Evolutionary conservation across 2,888 invertebrate species (phyloP).

Genomic region (Mesorhabditis belari): DNA sequence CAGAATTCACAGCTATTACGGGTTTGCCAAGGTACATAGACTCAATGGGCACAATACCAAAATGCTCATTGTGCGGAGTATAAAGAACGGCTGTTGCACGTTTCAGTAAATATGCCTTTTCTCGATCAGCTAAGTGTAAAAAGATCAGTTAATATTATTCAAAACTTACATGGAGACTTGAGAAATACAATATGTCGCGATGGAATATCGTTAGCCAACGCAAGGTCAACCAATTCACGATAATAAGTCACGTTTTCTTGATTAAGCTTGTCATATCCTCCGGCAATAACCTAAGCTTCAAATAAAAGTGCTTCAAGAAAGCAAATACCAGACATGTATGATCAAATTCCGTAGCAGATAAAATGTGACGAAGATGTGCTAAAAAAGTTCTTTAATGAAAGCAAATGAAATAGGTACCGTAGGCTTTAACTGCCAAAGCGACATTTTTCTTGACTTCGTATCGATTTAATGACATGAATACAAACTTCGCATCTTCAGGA

Average conservation of each 20-base stretch:
- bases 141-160: not conserved
- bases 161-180: constrained; percentile 34
- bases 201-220: constrained; percentile 59
- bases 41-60: constrained; percentile 97
- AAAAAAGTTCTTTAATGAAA: not conserved
- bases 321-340: not conserved
- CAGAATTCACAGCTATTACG: constrained; percentile 87
- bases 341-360: not conserved
- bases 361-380: not conserved
- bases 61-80: constrained; percentile 93
- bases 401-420: constrained; percentile 67
- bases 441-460: constrained; percentile 95
- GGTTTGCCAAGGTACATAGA: constrained; percentile 90
- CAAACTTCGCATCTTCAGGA: constrained; percentile 47
- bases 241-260: constrained; percentile 77
- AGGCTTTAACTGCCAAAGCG: constrained; percentile 73
- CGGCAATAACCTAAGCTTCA: constrained; percentile 78
- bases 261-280: constrained; percentile 86
- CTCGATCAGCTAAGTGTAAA: constrained; percentile 66
- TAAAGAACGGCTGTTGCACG: constrained; percentile 76
- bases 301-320: too few relatives aligned
- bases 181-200: constrained; percentile 52
- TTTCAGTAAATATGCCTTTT: constrained; percentile 75
- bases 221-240: constrained; percentile 68
- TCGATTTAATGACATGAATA: constrained; percentile 88